A percentile compares a stretch with the other conserved stretches of the same genome.
These are phyloP conservation scores for Stigmatopora nigra DNA, from an alignment of 2,113 vertebrate species.

Conservation along the genomic window DNA sequence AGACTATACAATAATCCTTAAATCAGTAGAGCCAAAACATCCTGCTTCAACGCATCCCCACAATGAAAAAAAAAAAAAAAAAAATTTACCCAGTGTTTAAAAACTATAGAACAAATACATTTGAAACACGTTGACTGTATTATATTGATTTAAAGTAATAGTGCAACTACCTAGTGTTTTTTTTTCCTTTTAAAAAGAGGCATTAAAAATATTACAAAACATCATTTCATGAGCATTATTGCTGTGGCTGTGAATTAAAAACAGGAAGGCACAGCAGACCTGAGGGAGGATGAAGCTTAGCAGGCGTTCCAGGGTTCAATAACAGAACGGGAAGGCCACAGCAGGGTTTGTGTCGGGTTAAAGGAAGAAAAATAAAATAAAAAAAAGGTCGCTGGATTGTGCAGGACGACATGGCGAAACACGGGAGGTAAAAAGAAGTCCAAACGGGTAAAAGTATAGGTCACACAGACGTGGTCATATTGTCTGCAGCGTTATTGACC, in stretches of 20 bases:
- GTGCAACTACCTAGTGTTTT: conserved; percentile 71
- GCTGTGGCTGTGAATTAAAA: conserved; percentile 65
- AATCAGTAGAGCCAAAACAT: conserved; percentile 77
- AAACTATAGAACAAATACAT: conserved; percentile 74
- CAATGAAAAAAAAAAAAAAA: conserved; percentile 69
- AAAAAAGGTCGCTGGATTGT: conserved; percentile 29
- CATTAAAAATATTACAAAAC: conserved; percentile 55
- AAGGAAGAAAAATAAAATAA: conserved; percentile 1
- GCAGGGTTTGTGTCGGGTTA: conserved; percentile 29
- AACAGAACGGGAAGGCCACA: conserved; percentile 58
- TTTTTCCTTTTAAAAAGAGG: conserved; percentile 36
- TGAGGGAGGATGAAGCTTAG: conserved; percentile 37
- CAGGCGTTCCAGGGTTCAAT: conserved; percentile 65
- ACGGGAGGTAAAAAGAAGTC: conserved; percentile 76
- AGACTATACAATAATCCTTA: conserved; percentile 78
- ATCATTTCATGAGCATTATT: conserved; percentile 59
- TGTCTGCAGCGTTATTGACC: conserved; percentile 92
- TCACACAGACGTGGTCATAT: conserved; percentile 96
- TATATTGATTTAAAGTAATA: conserved; percentile 59
- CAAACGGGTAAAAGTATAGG: conserved; percentile 63
- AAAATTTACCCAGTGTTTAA: conserved; percentile 75
- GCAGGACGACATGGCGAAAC: conserved; percentile 57
- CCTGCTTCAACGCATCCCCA: conserved; percentile 69
- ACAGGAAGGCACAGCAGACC: conserved; percentile 81
- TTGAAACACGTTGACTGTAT: conserved; percentile 65